phyloP scores from a whole-genome alignment of 1,140 invertebrate genomes.

The Sipha flava region DNA sequence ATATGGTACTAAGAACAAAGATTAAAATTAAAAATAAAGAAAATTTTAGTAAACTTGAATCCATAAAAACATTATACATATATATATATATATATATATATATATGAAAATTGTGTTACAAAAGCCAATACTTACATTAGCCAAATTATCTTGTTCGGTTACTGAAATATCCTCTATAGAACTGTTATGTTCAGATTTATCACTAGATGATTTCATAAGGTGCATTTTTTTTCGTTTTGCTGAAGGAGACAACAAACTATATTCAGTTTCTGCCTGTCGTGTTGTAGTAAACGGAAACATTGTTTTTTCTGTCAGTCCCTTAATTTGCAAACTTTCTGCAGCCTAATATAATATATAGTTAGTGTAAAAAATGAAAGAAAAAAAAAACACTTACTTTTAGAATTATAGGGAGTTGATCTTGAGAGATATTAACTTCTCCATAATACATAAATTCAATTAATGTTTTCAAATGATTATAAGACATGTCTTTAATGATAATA shows the following conservation, averaged over 20 bases:
- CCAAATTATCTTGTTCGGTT: constrained; percentile 15
- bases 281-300: constrained; percentile 29
- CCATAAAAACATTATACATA: no score
- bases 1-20: no score
- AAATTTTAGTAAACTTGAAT: no score
- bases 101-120: no score
- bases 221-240: constrained; percentile 31
- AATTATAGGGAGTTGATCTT: constrained; percentile 75
- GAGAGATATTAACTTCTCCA: constrained; percentile 81
- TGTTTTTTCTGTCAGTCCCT: constrained; percentile 75
- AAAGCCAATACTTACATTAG: neutral
- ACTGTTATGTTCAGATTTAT: constrained; percentile 18
- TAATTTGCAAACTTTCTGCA: constrained; percentile 77
- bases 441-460: constrained; percentile 90
- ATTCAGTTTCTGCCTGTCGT: neutral
- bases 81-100: no score
- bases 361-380: neutral
- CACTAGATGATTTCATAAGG: constrained; percentile 15
- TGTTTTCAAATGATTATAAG: constrained; percentile 72
- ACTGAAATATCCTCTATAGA: constrained; percentile 27
- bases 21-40: no score
- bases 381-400: constrained; percentile 52
- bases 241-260: neutral
- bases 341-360: constrained; percentile 48
- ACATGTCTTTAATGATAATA: constrained; percentile 81